A percentile compares a stretch with the other conserved stretches of the same genome.
phyloP scores from a whole-genome alignment of 2,113 vertebrate species.

The Tachuris rubrigastra region DNA sequence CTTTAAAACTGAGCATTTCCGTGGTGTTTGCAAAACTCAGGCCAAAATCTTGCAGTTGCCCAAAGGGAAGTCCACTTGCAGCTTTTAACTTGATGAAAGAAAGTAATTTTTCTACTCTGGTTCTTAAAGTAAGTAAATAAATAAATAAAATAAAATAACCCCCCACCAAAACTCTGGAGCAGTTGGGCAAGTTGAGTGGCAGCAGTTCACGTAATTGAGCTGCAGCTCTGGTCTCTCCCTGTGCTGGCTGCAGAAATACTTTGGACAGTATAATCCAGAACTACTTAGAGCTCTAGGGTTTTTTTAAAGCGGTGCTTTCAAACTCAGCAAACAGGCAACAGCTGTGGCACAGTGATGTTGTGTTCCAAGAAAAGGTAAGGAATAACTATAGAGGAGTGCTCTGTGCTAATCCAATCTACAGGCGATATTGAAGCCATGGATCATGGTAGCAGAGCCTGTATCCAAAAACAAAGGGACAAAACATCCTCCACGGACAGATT shows the following conservation, averaged over 20 bases:
- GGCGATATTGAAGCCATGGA: neutral
- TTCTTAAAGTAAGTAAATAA: neutral
- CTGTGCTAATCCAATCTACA: neutral
- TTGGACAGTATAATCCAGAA: neutral
- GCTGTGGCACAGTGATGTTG: neutral
- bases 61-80: neutral
- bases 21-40: neutral
- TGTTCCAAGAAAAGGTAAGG: neutral
- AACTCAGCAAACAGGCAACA: neutral
- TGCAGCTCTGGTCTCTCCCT: neutral
- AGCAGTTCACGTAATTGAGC: fast-evolving
- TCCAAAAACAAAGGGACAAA: neutral
- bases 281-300: neutral
- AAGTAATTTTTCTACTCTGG: neutral
- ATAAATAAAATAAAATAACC: neutral
- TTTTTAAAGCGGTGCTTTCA: neutral
- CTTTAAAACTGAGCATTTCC: neutral
- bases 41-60: neutral
- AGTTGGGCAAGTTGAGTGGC: neutral
- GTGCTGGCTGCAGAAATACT: neutral
- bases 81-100: neutral
- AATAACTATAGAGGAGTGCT: neutral
- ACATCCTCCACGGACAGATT: neutral
- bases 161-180: neutral
- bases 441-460: neutral